Evolutionary conservation across 2,797 vertebrate species (phyloP), one percentile per base, ranked within the genome.

Genomic region (Melanotaenia pygmaea): DNA sequence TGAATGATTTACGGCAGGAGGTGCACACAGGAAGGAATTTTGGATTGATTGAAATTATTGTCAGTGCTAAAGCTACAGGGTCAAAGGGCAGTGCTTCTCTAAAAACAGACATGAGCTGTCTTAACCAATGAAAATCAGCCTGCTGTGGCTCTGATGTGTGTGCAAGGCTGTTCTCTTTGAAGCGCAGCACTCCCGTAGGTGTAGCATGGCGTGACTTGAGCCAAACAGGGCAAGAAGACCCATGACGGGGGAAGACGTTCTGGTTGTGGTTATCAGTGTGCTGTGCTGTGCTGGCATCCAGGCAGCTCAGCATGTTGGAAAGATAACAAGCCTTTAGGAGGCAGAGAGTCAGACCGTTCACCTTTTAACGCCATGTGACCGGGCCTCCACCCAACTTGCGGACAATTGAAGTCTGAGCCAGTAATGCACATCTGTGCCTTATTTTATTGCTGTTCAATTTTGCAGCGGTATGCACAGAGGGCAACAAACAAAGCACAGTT

Each of bases 391-490:
- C 87, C 74, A 71, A 82, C 82, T 88, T 76, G 43, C 6, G 77
- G 87, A 87, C 92, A 91, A 89, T 77, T 89, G 88, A 91, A 90
- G 91, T 90, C 83, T 67, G 71, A 89, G 91, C 91, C 89, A 91
- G 88, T 79, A 88, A 89, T 73, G 83, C 88, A 94, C 94, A 95
- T 95, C 94, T 95, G 94, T 89, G 82, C 87, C 89, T 89, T 89
- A 91, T 95, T 94, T 94, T 85, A 93, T 89, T 89, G 84, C 84
- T 92, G 92, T 92, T 93, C 92, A 90, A 80, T 92, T 93, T 92
- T 88, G 87, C 62, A 22, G 77, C 11, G 89, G 93, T 93, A 93
- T 93, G 92, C 10, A 26, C 77, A 74, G 89, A 89, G 91, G 92
- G 87, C 86, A 94, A 90, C 92, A 94, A 94, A 94, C 92, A 93